Percentiles rank a stretch among this genome's conserved stretches.
These are phyloP conservation scores for Zele albiditarsus DNA, from an alignment of 2,888 invertebrate species.

Conservation along the genomic window DNA sequence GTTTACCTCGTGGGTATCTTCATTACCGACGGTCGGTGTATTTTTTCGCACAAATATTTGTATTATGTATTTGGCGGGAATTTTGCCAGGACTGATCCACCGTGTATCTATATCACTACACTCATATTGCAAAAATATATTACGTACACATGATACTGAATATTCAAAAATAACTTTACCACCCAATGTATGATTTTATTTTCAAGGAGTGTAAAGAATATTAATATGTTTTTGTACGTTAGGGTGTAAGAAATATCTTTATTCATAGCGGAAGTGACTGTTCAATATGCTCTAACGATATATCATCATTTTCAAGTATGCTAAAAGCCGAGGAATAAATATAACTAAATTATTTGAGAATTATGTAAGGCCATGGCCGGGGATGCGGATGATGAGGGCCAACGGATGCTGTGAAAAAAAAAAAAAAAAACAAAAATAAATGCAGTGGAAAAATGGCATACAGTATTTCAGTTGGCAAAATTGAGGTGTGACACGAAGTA, in stretches of 20 bases:
- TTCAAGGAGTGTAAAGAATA: not conserved
- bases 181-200: not conserved
- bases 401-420: not conserved
- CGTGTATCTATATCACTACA: constrained; percentile 9
- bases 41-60: not conserved
- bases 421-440: not conserved
- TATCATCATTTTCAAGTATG: constrained; percentile 6
- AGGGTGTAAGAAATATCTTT: not conserved
- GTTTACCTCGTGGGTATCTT: not conserved
- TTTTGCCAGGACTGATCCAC: not conserved
- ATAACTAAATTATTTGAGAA: not conserved
- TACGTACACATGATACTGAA: not conserved
- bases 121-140: not conserved
- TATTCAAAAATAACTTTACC: not conserved
- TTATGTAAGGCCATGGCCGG: constrained; percentile 3
- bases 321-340: not conserved
- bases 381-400: not conserved
- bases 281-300: not conserved
- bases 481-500: constrained; percentile 1
- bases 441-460: not conserved
- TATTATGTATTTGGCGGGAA: not conserved
- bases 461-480: not conserved
- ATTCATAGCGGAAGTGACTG: not conserved
- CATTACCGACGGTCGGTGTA: not conserved
- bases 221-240: too few species aligned